A percentile compares a stretch with the other conserved stretches of the same genome.
phyloP scores from a whole-genome alignment of 2,797 vertebrate genomes.

The Sebastes steindachneri region DNA sequence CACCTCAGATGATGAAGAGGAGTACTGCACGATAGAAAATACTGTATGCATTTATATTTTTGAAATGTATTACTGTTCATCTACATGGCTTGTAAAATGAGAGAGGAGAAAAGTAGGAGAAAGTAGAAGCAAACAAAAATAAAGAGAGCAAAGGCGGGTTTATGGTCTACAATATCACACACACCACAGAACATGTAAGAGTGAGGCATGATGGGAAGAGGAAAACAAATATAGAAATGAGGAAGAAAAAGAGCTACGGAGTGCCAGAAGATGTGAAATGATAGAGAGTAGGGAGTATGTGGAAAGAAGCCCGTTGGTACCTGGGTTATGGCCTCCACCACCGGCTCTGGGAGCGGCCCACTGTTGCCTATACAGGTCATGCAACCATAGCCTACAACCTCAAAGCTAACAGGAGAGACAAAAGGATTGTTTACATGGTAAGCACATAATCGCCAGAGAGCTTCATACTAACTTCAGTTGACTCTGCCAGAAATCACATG shows the following conservation, averaged over 20 bases:
- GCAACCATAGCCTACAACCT: slow-evolving; percentile 97
- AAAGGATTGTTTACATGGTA: background rate
- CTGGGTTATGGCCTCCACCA: slow-evolving; percentile 94
- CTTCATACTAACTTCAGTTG: background rate
- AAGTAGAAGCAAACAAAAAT: background rate
- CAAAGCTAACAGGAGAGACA: slow-evolving; percentile 85
- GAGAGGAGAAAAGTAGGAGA: background rate
- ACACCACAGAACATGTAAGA: background rate
- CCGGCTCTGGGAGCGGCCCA: slow-evolving; percentile 92
- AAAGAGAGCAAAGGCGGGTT: background rate
- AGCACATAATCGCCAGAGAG: background rate
- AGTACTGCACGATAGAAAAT: background rate
- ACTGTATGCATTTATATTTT: background rate
- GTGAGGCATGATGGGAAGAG: background rate
- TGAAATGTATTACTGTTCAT: background rate
- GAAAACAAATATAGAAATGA: background rate
- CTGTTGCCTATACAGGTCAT: slow-evolving; percentile 99
- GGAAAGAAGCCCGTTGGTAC: slow-evolving; percentile 72
- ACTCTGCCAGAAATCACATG: background rate
- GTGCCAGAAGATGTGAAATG: background rate
- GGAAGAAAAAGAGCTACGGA: background rate
- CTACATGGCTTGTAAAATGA: background rate
- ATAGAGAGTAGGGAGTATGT: background rate
- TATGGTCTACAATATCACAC: background rate
- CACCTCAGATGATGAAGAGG: background rate